These are phyloP conservation scores for Diachasma alloeum DNA, from an alignment of 1,140 invertebrate species.

Conservation along the genomic window DNA sequence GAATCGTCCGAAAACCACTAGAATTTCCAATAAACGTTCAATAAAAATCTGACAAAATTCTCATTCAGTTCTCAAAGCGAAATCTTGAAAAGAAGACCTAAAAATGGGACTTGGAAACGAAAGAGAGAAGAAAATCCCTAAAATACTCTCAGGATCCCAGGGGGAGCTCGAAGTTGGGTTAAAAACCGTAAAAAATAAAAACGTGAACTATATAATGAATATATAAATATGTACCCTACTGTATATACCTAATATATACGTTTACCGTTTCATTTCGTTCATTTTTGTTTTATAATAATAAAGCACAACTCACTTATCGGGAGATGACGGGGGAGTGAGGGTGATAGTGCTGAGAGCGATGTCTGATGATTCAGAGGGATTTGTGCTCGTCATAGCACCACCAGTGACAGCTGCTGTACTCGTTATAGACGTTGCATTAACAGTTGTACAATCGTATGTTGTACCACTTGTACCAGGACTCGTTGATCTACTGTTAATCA, in stretches of 20 bases:
- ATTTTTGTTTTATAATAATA: conserved; percentile 47
- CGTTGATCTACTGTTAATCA: conserved; percentile 57
- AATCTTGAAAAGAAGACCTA: background rate
- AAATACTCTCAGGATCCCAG: background rate
- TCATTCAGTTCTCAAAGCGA: too few species aligned
- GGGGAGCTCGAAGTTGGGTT: background rate
- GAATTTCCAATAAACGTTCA: too few species aligned
- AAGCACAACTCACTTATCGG: conserved; percentile 68
- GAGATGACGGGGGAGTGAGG: conserved; percentile 69
- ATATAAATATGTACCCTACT: background rate
- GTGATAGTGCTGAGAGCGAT: conserved; percentile 62
- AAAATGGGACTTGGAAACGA: background rate
- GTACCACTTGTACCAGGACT: conserved; percentile 50
- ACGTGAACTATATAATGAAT: background rate
- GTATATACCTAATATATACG: conserved; percentile 34
- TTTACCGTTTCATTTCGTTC: background rate
- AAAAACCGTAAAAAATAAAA: background rate
- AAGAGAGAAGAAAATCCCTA: background rate
- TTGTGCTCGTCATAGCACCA: conserved; percentile 56
- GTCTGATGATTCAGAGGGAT: conserved; percentile 57
- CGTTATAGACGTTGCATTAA: background rate
- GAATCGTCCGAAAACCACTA: too few species aligned
- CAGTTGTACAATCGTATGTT: background rate
- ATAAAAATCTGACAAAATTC: too few species aligned
- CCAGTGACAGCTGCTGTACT: conserved; percentile 21